Conservation (phyloP, 2,797 vertebrate species). For the Chanos chanos region DNA sequence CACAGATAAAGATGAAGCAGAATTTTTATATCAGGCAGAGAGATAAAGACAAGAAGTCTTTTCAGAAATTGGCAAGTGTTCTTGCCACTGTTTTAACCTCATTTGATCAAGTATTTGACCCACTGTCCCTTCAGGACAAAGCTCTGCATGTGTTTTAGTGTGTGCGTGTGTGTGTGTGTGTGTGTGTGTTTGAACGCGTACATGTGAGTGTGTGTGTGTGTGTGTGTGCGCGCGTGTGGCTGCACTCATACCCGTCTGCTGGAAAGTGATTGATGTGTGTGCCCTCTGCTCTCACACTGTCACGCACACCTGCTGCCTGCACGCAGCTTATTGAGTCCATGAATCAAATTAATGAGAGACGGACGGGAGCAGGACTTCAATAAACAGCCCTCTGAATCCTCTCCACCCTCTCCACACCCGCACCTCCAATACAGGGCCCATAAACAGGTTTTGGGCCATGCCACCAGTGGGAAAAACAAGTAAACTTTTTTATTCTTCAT, state of each 20-base stretch:
- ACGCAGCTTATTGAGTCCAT: constrained; percentile 74
- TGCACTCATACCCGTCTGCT: constrained; percentile 56
- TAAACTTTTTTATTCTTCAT: constrained; percentile 17
- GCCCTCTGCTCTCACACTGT: constrained; percentile 51
- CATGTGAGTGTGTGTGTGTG: not conserved
- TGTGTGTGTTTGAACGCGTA: constrained; percentile 5
- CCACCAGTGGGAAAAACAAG: constrained; percentile 15
- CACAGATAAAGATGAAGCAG: no score
- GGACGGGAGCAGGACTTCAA: constrained; percentile 74
- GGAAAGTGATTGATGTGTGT: constrained; percentile 66
- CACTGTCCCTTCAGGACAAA: no score
- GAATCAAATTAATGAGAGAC: constrained; percentile 82
- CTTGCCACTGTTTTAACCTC: constrained; percentile 12
- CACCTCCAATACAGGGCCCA: constrained; percentile 53
- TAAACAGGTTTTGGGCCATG: constrained; percentile 41
- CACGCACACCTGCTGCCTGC: constrained; percentile 67
- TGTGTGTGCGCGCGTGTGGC: not conserved
- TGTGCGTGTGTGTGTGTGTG: not conserved
- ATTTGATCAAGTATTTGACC: constrained; percentile 19
- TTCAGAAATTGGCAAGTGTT: constrained; percentile 18
- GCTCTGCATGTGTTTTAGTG: not conserved
- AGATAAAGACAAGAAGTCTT: not conserved
- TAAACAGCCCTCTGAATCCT: constrained; percentile 60
- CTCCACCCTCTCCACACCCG: no score
- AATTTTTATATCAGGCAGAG: constrained; percentile 4